A percentile compares a stretch with the other conserved stretches of the same genome.
Conservation (phyloP, 2,797 vertebrate species). For the Chiloscyllium punctatum region DNA sequence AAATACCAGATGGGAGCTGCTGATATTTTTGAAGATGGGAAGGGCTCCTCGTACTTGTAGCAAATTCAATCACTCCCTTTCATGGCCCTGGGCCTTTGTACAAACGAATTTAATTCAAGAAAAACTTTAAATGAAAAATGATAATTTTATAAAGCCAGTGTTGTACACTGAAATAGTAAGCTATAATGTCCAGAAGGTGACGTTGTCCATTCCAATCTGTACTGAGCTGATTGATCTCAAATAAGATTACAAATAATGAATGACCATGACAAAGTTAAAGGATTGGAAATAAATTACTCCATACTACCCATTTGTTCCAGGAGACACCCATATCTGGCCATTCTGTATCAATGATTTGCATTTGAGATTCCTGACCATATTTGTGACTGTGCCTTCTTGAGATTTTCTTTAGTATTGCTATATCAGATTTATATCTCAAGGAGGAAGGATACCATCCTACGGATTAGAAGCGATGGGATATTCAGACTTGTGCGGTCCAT, state of each 20-base stretch:
- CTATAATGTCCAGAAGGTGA: background rate
- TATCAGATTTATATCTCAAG: background rate
- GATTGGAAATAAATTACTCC: background rate
- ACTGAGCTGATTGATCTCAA: background rate
- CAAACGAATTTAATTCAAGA: background rate
- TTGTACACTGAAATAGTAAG: background rate
- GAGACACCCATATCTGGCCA: background rate
- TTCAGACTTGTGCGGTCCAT: no score
- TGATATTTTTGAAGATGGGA: background rate
- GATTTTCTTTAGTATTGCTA: background rate
- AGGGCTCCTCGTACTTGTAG: background rate
- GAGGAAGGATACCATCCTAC: background rate
- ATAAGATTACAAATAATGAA: background rate
- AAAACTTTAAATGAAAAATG: background rate
- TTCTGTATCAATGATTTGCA: background rate
- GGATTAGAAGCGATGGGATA: background rate
- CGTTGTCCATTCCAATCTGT: background rate
- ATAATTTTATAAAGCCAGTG: background rate
- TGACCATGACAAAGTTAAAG: background rate
- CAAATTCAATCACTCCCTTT: background rate
- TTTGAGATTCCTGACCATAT: background rate
- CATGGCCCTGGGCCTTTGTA: background rate
- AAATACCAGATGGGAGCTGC: background rate
- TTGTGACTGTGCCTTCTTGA: background rate
- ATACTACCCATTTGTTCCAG: background rate